phyloP scores from a whole-genome alignment of 2,888 invertebrate genomes.

The Drosophila formosana region DNA sequence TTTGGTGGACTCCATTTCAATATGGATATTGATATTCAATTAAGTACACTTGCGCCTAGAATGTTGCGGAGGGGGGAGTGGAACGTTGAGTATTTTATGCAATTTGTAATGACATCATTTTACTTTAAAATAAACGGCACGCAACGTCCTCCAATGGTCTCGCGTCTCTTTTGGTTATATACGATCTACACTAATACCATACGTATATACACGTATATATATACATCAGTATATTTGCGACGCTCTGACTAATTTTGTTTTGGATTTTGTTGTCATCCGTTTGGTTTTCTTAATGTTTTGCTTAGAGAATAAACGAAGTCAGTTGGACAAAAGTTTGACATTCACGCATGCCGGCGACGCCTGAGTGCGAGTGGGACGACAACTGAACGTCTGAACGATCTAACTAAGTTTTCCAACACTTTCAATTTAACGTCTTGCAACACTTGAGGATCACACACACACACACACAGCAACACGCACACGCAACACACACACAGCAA shows the following conservation, averaged over 20 bases:
- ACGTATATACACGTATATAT: conserved; percentile 28
- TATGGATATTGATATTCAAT: conserved; percentile 28
- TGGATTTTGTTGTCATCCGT: conserved; percentile 55
- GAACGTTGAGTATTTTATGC: conserved; percentile 51
- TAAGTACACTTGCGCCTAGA: conserved; percentile 62
- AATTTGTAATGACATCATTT: conserved; percentile 75
- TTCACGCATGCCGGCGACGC: conserved; percentile 39
- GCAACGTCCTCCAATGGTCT: conserved; percentile 39
- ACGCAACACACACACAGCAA: conserved; percentile 23
- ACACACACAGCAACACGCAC: conserved; percentile 7
- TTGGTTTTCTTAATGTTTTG: conserved; percentile 44
- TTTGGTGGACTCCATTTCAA: conserved; percentile 61
- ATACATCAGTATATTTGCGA: conserved; percentile 13
- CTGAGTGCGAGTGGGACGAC: conserved; percentile 60
- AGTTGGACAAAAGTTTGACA: conserved; percentile 53
- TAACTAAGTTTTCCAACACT: conserved; percentile 51
- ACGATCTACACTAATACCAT: conserved; percentile 11
- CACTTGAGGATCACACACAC: conserved; percentile 57
- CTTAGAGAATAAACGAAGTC: conserved; percentile 22
- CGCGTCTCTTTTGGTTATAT: conserved; percentile 44
- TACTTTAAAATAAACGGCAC: conserved; percentile 58
- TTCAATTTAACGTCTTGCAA: conserved; percentile 54
- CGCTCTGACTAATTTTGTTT: conserved; percentile 41
- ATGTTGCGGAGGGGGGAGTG: conserved; percentile 24
- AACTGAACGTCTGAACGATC: conserved; percentile 26